Base-by-base conservation (phyloP, 2,797 vertebrate genomes). In the Chaetodon trifasciatus region DNA sequence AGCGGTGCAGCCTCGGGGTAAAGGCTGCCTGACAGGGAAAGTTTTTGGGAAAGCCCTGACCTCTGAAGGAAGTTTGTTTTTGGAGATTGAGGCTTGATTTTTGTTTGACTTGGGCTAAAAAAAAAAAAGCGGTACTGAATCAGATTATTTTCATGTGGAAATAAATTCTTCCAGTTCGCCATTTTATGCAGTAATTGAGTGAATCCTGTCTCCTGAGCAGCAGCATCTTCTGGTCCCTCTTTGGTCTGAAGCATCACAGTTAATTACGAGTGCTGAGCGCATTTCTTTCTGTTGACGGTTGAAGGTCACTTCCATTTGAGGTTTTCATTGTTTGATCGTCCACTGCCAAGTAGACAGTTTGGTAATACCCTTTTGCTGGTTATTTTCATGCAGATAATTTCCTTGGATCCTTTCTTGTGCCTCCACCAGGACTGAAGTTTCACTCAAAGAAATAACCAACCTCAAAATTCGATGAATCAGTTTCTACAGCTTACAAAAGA, bases 401-500 rank as follows among this genome's bases (percentile, higher is more conserved):
- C 2, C 35, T 3, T 3, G 17, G 4, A n/a, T 61, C n/a, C 35
- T 46, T 9, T 69, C 39, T 58, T 23, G n/a, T 49, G 0, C 35
- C 24, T 60, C 46, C 21, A 8, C 7, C 39, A 42, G 52, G 24
- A 39, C 67, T 24, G 17, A 47, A 24, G 17, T 24, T 28, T 3
- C 10, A 42, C 28, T n/a, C 23, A 23, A 24, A 70, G 21, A 74
- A 84, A 70, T 21, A 83, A 55, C 21, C 32, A 37, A 44, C 47
- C 40, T 79, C 32, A 21, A 58, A 66, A 52, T 58, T 42, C 5
- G 44, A 63, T 49, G n/a, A 53, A 23, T 71, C 55, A 35, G 5
- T 78, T 77, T 83, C 53, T 68, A 4, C 49, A 44, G 63, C 39
- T 60, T 78, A 28, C 39, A 50, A 40, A 39, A 50, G 60, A 37